A percentile compares a stretch with the other conserved stretches of the same genome.
These are phyloP conservation scores for Cirrhinus mrigala DNA, from an alignment of 2,797 vertebrate genomes.

Conservation along the genomic window DNA sequence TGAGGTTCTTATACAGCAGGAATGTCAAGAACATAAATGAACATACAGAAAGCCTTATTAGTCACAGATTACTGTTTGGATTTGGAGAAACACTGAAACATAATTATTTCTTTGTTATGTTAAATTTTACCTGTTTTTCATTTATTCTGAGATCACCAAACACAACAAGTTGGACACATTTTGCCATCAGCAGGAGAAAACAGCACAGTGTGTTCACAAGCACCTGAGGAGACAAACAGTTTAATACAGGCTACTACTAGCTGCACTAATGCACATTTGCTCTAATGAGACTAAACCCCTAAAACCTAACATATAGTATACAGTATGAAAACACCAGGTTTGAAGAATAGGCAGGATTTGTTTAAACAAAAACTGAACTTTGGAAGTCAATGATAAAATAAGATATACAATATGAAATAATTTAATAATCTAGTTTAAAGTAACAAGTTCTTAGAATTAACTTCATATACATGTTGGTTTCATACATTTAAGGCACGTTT, in stretches of 20 bases:
- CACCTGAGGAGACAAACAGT: slow-evolving; percentile 75
- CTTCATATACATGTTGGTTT: background rate
- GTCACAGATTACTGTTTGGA: background rate
- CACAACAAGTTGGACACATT: slow-evolving; percentile 89
- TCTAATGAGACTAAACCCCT: background rate
- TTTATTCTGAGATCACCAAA: slow-evolving; percentile 94
- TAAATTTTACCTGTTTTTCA: slow-evolving; percentile 87
- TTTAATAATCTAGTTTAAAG: background rate
- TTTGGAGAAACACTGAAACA: background rate
- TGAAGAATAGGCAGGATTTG: background rate
- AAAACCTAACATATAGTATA: background rate
- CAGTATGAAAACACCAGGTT: background rate
- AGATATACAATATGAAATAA: background rate
- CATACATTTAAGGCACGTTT: background rate
- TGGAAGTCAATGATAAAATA: background rate
- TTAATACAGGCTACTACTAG: background rate
- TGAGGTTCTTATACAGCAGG: slow-evolving; percentile 83
- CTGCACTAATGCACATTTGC: background rate
- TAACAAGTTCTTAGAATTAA: background rate
- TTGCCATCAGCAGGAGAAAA: slow-evolving; percentile 91
- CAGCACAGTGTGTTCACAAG: slow-evolving; percentile 95
- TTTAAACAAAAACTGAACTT: background rate
- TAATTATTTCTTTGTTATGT: background rate
- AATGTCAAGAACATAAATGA: background rate
- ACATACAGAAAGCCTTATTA: background rate